phyloP scores from a whole-genome alignment of 2,797 vertebrate species.

The Sebastolobus altivelis region DNA sequence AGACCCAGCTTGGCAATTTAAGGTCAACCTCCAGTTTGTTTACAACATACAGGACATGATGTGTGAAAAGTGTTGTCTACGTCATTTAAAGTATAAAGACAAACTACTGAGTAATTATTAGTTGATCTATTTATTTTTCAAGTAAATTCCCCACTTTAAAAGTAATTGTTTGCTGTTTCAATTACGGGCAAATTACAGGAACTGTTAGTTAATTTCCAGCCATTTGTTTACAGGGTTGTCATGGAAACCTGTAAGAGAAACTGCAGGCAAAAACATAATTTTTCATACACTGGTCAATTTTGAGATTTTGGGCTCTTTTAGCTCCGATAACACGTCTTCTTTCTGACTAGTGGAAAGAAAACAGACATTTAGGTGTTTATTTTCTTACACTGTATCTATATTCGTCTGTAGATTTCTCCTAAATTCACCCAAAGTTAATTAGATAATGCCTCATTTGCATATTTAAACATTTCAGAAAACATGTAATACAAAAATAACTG shows the following conservation, averaged over 20 bases:
- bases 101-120: background rate
- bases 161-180: background rate
- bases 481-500: background rate
- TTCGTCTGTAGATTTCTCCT: too few relatives aligned
- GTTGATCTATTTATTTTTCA: background rate
- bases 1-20: background rate
- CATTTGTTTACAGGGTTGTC: background rate
- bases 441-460: too few relatives aligned
- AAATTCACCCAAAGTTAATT: too few relatives aligned
- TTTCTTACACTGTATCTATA: too few relatives aligned
- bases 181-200: background rate
- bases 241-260: background rate
- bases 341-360: background rate
- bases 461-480: background rate
- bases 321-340: background rate
- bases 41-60: background rate
- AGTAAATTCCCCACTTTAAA: background rate
- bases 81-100: background rate
- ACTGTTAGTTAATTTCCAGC: background rate
- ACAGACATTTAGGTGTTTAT: too few relatives aligned
- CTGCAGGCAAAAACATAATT: background rate
- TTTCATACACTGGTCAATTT: background rate
- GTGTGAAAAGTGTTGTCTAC: background rate
- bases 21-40: background rate
- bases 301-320: background rate